Conservation (phyloP, 2,113 vertebrate genomes). For the Turdus rufiventris region DNA sequence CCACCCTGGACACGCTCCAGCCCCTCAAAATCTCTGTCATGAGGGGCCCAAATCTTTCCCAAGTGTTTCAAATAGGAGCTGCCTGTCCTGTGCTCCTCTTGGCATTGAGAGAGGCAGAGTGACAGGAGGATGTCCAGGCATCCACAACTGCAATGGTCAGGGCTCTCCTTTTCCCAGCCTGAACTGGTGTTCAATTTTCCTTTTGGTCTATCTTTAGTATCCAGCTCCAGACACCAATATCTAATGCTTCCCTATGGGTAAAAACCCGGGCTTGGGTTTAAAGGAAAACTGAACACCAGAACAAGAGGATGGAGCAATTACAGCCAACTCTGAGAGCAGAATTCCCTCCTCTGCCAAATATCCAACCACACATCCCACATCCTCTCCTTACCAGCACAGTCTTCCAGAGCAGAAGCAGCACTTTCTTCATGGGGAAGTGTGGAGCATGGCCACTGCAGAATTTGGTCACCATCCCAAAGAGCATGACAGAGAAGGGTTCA, state of each 20-base stretch:
- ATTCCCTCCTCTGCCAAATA: background rate
- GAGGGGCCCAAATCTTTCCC: background rate
- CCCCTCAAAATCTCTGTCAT: background rate
- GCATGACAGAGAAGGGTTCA: slow-evolving; percentile 93
- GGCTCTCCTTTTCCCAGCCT: background rate
- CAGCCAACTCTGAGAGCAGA: background rate
- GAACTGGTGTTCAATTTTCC: too few species aligned
- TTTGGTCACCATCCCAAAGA: slow-evolving; percentile 96
- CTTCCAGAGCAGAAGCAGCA: slow-evolving; percentile 95
- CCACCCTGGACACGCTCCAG: background rate
- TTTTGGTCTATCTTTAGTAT: background rate
- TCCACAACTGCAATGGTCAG: rapidly evolving
- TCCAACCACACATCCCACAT: rapidly evolving
- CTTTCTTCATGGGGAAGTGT: slow-evolving; percentile 98
- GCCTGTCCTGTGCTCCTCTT: background rate
- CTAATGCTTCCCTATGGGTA: rapidly evolving
- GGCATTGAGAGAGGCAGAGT: background rate
- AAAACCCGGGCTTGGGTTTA: background rate
- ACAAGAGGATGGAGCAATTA: background rate
- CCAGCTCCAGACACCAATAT: background rate
- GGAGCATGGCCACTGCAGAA: slow-evolving; percentile 96
- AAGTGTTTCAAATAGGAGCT: background rate
- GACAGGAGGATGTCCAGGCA: background rate
- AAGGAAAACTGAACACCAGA: background rate
- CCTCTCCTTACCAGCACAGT: slow-evolving; percentile 86